Base-by-base conservation (phyloP, 2,113 vertebrate species). In the Chlorodrepanis virens region DNA sequence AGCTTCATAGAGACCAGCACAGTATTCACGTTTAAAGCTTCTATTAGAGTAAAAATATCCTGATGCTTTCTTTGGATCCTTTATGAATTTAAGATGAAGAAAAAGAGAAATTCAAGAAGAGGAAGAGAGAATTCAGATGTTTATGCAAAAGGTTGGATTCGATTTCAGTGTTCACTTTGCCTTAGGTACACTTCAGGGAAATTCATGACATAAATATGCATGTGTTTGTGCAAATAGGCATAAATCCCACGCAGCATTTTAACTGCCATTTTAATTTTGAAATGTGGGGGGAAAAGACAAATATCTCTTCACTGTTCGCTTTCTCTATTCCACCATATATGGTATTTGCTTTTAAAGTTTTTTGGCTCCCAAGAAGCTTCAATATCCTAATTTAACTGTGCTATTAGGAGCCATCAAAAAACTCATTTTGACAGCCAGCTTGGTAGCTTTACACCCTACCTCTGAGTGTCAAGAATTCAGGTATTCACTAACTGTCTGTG, bases 121-220 rank as follows among this genome's bases (percentile, higher is more conserved):
- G 0, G 6, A 77, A 14, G 18, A 44, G 15, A 61, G 42, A 75
- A 35, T 83, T 92, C 61, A 83, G 35, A 64, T 42, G 72, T 72
- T 96, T 90, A 90, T 78, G 37, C 78, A 93, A 92, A 75, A 81
- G 47, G 33, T 56, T 79, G 28, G 81, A 45, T 83, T 71, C 86
- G 42, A 64, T 79, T 88, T 88, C 85, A 65, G 50, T 6, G 0
- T 88, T 81, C 52, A 18, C 14, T 53, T 79, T 90, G 87, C 93
- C 77, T 59, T 42, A 76, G 50, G 78, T 95, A 76, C 69, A 68
- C 80, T 96, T 94, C 67, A 86, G 23, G 54, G 47, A 93, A 89
- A 84, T 2, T 31, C 12, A 24, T 15, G 5, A 56, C 59, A 84
- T 68, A 67, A 91, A 90, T 92, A 93, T 89, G 45, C 54, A 76